phyloP scores from a whole-genome alignment of 2,113 vertebrate genomes.

The Calonectris borealis region DNA sequence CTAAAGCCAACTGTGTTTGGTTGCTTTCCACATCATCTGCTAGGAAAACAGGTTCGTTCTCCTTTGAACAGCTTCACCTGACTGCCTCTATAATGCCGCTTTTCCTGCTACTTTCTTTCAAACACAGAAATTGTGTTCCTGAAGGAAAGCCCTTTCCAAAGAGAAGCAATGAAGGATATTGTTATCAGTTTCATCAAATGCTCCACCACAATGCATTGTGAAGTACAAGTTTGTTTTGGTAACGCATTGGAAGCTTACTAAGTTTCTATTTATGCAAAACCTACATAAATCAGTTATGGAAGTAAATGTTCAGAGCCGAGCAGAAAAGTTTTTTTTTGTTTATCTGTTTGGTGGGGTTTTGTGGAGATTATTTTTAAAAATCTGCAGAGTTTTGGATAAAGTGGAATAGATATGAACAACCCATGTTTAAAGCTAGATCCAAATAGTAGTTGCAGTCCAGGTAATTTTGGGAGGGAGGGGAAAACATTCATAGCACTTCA shows the following conservation, averaged over 20 bases:
- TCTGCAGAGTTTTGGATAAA: not conserved
- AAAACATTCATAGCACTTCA: not conserved
- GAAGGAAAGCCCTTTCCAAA: not conserved
- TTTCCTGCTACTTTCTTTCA: not conserved
- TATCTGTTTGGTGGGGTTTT: not conserved
- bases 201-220: not conserved
- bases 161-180: not conserved
- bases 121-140: not conserved
- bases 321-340: not conserved
- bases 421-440: not conserved
- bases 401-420: not conserved
- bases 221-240: not conserved
- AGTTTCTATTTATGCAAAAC: not conserved
- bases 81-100: fast-evolving
- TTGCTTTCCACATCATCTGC: not conserved
- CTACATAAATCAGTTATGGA: not conserved
- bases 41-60: not conserved
- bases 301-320: not conserved
- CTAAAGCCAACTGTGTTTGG: not conserved
- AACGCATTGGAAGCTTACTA: not conserved
- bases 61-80: not conserved
- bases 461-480: not conserved
- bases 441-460: not conserved
- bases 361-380: not conserved
- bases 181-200: not conserved